Evolutionary conservation across 2,797 vertebrate genomes (phyloP), one percentile per base, ranked within the genome.

Genomic region (Notamacropus eugenii): DNA sequence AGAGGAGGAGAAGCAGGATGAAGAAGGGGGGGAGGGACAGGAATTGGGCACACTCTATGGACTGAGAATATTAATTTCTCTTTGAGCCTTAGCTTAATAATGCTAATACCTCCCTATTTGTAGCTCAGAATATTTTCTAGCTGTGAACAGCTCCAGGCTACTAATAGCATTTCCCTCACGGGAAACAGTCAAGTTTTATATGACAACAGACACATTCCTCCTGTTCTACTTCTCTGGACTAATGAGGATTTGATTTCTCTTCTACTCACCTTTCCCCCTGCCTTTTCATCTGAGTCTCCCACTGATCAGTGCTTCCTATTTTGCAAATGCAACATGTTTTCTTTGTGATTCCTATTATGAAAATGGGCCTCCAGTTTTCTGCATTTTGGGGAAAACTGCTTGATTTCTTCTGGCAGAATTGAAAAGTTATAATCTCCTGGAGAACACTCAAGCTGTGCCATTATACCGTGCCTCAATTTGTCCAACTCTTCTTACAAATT

Each of bases 401-500:
- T 82, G 40, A 82, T 82, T 82, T 82, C 40, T 46, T 82, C 19
- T 46, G 40, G 22, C 22, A 82, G 74, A 82, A 82, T n/a, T 67
- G 34, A 67, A 67, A 67, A 67, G 13, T 67, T n/a, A 46, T 27
- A 8, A 82, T 27, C 40, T 9, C 40, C 46, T 40, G 16, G n/a
- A 74, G 22, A 46, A 46, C 29, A 40, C 8, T 74, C 92, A 93
- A 13, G 1, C 55, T 54, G 46, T 95, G 16, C n/a, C 1, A n/a
- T 34, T n/a, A 90, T 50, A 62, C 19, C 92, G 2, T 31, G 90
- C 90, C 91, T 62, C 28, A 0, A 27, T 56, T 94, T 90, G 28
- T 54, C n/a, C 87, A 96, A 94, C 10, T 14, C 62, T 6, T 93
- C 90, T 92, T 92, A 34, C 87, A 96, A 93, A 92, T 46, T 10